phyloP scores from a whole-genome alignment of 23 tunicate species.

The Halocynthia roretzi region DNA sequence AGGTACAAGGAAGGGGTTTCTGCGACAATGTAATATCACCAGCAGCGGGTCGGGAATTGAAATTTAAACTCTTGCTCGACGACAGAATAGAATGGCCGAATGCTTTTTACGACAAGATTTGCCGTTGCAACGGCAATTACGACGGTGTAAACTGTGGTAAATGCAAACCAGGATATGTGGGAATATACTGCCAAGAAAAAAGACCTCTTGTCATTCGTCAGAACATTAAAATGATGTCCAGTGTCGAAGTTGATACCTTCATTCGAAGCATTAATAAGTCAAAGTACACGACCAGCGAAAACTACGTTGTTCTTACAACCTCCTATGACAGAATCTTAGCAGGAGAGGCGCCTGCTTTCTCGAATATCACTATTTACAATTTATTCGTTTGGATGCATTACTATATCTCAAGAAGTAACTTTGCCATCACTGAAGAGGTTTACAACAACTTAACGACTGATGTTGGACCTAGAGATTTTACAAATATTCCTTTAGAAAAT shows the following conservation, averaged over 20 bases:
- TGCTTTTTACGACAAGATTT: slow-evolving; percentile 63
- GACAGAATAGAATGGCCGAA: slow-evolving; percentile 69
- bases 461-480: neutral
- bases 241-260: slow-evolving; percentile 37
- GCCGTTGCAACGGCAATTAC: slow-evolving; percentile 62
- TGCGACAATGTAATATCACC: slow-evolving; percentile 26
- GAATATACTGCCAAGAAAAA: slow-evolving; percentile 29
- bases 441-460: neutral
- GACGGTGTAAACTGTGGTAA: slow-evolving; percentile 68
- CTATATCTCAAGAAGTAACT: slow-evolving; percentile 53
- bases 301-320: slow-evolving; percentile 60
- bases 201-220: slow-evolving; percentile 24
- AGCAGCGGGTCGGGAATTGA: slow-evolving; percentile 9
- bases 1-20: slow-evolving; percentile 29
- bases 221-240: slow-evolving; percentile 37
- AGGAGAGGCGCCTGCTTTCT: slow-evolving; percentile 51
- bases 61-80: slow-evolving; percentile 36
- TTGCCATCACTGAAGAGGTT: slow-evolving; percentile 8
- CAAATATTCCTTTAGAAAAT: neutral
- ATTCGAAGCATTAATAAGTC: slow-evolving; percentile 39
- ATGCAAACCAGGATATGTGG: slow-evolving; percentile 64
- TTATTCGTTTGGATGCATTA: slow-evolving; percentile 91
- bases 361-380: slow-evolving; percentile 54
- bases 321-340: slow-evolving; percentile 50
- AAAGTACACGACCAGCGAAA: slow-evolving; percentile 60